Conservation (phyloP, 53 echinoderm and acorn worm species). For the Paracentrotus lividus region DNA sequence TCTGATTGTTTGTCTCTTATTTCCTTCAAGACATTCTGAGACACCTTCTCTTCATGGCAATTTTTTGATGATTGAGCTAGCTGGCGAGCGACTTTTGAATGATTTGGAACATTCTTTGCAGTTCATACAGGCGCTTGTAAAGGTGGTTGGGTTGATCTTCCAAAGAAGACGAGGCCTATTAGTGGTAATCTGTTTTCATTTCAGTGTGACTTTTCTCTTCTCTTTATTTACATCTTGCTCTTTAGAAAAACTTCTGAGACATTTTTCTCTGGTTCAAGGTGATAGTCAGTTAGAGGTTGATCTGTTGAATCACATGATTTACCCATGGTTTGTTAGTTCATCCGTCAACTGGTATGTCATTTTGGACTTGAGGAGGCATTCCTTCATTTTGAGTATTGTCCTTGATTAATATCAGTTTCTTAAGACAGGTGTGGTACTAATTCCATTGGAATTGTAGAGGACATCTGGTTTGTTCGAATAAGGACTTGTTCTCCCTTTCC, state of each 20-base stretch:
- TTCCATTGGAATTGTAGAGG: not conserved
- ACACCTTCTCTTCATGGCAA: constrained; percentile 5
- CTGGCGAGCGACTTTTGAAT: constrained; percentile 63
- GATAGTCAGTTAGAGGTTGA: not conserved
- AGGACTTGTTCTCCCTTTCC: not conserved
- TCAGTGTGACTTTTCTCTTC: not conserved
- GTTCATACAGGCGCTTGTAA: constrained; percentile 72
- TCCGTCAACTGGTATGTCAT: not conserved
- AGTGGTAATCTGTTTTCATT: not conserved
- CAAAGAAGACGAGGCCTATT: constrained; percentile 70
- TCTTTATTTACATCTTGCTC: not conserved
- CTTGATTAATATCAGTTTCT: not conserved
- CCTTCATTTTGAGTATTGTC: not conserved
- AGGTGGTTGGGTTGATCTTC: constrained; percentile 78
- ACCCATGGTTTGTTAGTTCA: not conserved
- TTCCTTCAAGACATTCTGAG: not conserved
- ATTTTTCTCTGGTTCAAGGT: not conserved
- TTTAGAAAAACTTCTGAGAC: not conserved
- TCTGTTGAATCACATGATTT: not conserved
- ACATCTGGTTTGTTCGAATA: not conserved
- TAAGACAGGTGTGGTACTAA: not conserved
- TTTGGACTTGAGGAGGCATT: not conserved
- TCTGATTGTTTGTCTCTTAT: not conserved
- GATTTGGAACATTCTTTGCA: constrained; percentile 72
- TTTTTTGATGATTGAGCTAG: constrained; percentile 52